Evolutionary conservation across 2,888 invertebrate species (phyloP).

Genomic region (Aphelenchoides bicaudatus): DNA sequence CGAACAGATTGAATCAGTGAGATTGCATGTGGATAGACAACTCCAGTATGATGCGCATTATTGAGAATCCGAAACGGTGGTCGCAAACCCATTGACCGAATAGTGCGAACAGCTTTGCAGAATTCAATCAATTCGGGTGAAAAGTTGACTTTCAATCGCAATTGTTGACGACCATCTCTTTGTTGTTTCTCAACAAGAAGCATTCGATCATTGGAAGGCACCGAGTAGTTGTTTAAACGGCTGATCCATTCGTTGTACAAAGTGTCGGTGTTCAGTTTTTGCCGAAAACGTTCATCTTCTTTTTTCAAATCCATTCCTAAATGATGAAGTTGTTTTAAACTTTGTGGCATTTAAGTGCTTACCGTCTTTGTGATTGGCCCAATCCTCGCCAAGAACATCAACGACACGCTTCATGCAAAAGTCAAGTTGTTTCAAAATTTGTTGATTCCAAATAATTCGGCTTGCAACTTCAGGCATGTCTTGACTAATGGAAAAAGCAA

Average conservation of each 20-base stretch:
- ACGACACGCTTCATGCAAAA: slow-evolving; percentile 93
- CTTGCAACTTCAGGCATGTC: slow-evolving; percentile 96
- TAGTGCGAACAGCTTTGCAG: slow-evolving; percentile 79
- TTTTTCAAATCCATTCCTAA: slow-evolving; percentile 71
- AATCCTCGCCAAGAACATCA: slow-evolving; percentile 88
- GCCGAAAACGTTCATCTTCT: slow-evolving; percentile 93
- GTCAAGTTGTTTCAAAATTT: slow-evolving; percentile 93
- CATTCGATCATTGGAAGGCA: slow-evolving; percentile 30
- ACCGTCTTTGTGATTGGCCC: slow-evolving; percentile 98
- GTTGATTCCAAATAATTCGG: slow-evolving; percentile 91
- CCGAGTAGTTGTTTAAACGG: slow-evolving; percentile 64
- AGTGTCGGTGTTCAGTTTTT: slow-evolving; percentile 90
- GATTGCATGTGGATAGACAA: slow-evolving; percentile 95
- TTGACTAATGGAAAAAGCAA: slow-evolving; percentile 13
- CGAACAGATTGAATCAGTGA: slow-evolving; percentile 70
- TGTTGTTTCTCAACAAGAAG: slow-evolving; percentile 41
- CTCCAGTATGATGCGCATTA: slow-evolving; percentile 97
- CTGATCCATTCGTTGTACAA: slow-evolving; percentile 95
- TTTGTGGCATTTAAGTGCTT: too few species aligned
- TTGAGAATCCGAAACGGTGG: slow-evolving; percentile 96
- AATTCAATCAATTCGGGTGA: slow-evolving; percentile 94
- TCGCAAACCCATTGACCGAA: slow-evolving; percentile 75
- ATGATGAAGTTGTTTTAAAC: slow-evolving; percentile 9
- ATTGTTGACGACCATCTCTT: slow-evolving; percentile 63
- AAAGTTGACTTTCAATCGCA: slow-evolving; percentile 86